Percentiles rank a stretch among this genome's conserved stretches.
These are phyloP conservation scores for Drosophila obscura DNA, from an alignment of 1,140 invertebrate species.

Conservation along the genomic window DNA sequence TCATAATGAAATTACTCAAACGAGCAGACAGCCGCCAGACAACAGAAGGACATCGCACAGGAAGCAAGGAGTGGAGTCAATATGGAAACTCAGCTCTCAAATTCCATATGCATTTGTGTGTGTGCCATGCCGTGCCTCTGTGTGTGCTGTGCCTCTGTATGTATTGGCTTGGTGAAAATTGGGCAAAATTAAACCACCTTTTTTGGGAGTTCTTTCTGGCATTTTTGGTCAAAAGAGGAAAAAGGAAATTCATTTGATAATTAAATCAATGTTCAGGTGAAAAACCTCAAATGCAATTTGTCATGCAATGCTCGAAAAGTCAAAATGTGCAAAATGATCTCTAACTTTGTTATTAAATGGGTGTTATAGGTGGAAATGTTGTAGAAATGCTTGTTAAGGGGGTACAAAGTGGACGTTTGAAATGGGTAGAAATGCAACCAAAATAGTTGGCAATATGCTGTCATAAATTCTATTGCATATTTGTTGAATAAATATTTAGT, in stretches of 20 bases:
- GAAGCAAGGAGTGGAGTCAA: slow-evolving; percentile 21
- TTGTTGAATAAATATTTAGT: slow-evolving; percentile 55
- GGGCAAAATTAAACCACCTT: slow-evolving; percentile 40
- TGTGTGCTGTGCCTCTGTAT: too few relatives aligned
- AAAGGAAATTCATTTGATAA: slow-evolving; percentile 56
- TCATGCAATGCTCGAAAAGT: slow-evolving; percentile 42
- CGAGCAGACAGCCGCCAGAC: slow-evolving; percentile 30
- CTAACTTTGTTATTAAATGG: slow-evolving; percentile 2
- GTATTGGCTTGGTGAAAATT: slow-evolving; percentile 17
- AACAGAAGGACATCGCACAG: neutral
- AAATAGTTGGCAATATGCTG: neutral
- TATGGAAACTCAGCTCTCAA: slow-evolving; percentile 20
- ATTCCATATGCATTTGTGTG: too few relatives aligned
- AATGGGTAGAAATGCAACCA: neutral
- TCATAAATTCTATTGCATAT: slow-evolving; percentile 52
- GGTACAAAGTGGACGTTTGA: neutral
- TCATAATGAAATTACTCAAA: slow-evolving; percentile 77
- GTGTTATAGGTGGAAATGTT: neutral
- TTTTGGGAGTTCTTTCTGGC: slow-evolving; percentile 17
- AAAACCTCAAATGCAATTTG: slow-evolving; percentile 61
- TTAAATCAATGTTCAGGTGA: slow-evolving; percentile 63
- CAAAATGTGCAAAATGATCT: slow-evolving; percentile 28
- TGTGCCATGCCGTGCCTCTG: too few relatives aligned
- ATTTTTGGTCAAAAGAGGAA: slow-evolving; percentile 9
- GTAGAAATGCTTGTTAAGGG: neutral